Conservation (phyloP, 1,140 invertebrate species). For the Teleopsis dalmanni region DNA sequence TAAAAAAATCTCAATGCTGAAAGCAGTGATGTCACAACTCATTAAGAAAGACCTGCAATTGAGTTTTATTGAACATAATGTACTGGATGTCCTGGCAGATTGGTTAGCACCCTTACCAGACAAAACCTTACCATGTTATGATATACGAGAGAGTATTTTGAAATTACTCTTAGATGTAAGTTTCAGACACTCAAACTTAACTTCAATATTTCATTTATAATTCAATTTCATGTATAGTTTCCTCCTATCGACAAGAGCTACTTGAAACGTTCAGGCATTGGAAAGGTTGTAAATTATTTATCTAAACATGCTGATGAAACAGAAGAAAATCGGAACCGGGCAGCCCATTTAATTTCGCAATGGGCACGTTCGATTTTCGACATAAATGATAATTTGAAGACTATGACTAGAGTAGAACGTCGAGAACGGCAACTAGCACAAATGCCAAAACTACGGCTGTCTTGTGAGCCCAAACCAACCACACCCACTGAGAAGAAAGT, state of each 20-base stretch:
- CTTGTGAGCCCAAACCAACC: slow-evolving; percentile 39
- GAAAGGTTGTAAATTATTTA: slow-evolving; percentile 98
- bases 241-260: slow-evolving; percentile 80
- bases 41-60: slow-evolving; percentile 92
- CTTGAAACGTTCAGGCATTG: slow-evolving; percentile 90
- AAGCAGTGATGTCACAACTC: slow-evolving; percentile 80
- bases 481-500: slow-evolving; percentile 44
- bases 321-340: slow-evolving; percentile 84
- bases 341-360: slow-evolving; percentile 88
- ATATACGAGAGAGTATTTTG: slow-evolving; percentile 83
- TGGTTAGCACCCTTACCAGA: slow-evolving; percentile 98
- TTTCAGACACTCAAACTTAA: slow-evolving; percentile 18
- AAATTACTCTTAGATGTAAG: slow-evolving; percentile 80
- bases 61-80: slow-evolving; percentile 92
- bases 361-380: slow-evolving; percentile 97
- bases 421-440: slow-evolving; percentile 86
- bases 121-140: slow-evolving; percentile 84
- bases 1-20: slow-evolving; percentile 85
- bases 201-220: background rate
- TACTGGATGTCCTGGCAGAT: slow-evolving; percentile 86
- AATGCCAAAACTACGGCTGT: slow-evolving; percentile 61
- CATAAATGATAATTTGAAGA: slow-evolving; percentile 90
- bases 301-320: slow-evolving; percentile 98
- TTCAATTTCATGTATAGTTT: slow-evolving; percentile 63
- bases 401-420: slow-evolving; percentile 75